Base-by-base conservation (phyloP, 2,888 invertebrate species). In the Caenorhabditis sp. region DNA sequence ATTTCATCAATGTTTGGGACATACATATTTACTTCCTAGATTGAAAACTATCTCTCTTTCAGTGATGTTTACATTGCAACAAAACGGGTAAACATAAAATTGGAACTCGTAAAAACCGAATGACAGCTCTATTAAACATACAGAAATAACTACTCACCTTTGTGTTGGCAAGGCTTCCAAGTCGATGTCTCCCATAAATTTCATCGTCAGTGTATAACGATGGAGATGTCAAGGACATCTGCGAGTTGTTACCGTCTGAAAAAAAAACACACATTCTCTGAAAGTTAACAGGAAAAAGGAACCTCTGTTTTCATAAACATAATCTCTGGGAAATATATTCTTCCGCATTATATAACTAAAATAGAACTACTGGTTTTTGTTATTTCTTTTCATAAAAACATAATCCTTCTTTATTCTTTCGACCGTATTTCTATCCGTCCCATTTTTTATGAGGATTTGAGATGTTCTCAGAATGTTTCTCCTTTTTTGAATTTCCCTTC, bases 141-240 rank as follows among this genome's bases (percentile, higher is more conserved):
- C 10, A 7, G 31, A 31, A 31, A 31, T 7, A 31, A 7, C 10
- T 4, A 52, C 52, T 25, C 5, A 63, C 63, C 14, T 60, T 59
- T 10, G 65, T 70, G 23, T 70, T 63, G 10, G 56, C 70, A 57
- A 54, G 31, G 20, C 70, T 70, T 54, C 70, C 70, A 26, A 70
- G 70, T 43, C 70, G 60, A 52, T 43, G 26, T 23, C 70, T 60
- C 31, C 64, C 65, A 58, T 65, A 65, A 20, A 58, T 58, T 14
- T 65, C 64, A 56, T 70, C 73, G 66, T 77, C 73, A 17, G 70
- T 70, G 61, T 67, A 68, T 17, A 60, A 49, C 36, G 73, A 62
- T 17, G 72, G 66, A 1, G 76, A 66, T 26, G 72, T 66, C 60
- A 70, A 43, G 27, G 71, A 71, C 71, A 71, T 71, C 63, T 63